These are phyloP conservation scores for Choloepus didactylus DNA, from an alignment of 2,797 vertebrate genomes.

Conservation along the genomic window DNA sequence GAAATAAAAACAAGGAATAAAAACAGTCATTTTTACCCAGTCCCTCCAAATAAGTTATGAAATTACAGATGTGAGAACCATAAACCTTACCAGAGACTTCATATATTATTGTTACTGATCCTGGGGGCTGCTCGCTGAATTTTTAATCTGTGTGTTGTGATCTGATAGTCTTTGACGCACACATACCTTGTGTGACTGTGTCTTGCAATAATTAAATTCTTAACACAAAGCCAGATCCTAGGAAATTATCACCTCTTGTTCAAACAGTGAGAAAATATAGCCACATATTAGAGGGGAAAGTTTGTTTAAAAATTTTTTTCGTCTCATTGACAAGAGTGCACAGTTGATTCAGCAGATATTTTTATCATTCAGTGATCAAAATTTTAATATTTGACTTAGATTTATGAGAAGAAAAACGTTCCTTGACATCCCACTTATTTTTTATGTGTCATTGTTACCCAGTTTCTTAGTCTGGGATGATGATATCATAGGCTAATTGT, in stretches of 20 bases:
- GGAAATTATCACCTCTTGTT: conserved; percentile 57
- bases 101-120: neutral
- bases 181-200: neutral
- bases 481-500: conserved; percentile 73
- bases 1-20: conserved; percentile 32
- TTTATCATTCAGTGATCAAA: conserved; percentile 70
- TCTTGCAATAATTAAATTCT: conserved; percentile 61
- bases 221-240: conserved; percentile 19
- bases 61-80: conserved; percentile 53
- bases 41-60: neutral
- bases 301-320: conserved; percentile 76
- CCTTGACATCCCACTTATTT: conserved; percentile 65
- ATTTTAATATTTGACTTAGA: conserved; percentile 78
- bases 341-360: conserved; percentile 79
- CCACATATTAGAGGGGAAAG: neutral
- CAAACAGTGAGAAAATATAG: neutral
- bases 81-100: neutral
- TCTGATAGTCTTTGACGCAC: neutral
- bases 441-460: conserved; percentile 64
- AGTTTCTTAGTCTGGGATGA: neutral
- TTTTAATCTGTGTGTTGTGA: conserved; percentile 49
- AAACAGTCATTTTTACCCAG: neutral
- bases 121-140: neutral
- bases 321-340: conserved; percentile 65
- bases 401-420: conserved; percentile 81